Evolutionary conservation across 2,113 vertebrate genomes (phyloP), one percentile per base, ranked within the genome.

Genomic region (Puntigrus tetrazona): DNA sequence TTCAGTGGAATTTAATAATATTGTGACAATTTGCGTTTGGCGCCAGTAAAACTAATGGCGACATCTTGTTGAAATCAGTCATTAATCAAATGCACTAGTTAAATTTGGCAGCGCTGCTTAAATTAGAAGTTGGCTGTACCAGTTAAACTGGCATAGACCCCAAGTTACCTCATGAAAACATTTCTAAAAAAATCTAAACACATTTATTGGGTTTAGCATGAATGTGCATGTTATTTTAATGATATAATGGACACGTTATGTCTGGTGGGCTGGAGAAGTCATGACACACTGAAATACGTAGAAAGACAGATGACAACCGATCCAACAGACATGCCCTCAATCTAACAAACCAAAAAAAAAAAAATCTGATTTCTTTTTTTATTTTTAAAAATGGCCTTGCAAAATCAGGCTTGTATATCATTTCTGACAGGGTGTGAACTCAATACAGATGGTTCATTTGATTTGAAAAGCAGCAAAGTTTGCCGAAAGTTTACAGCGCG

Each of bases 291-390:
- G 16, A 78, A 78, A 59, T n/a, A 57, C 59, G 52, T 38, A 14
- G 11, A 78, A 50, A 78, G n/a, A 52, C 74, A 76, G 74, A 27
- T 76, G 74, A 0, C 25, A 75, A 75, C 45, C 4, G 50, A 78
- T 22, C 47, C 50, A 59, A 59, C 45, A 20, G 27, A 5, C 50
- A 20, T 38, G 29, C 5, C 14, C 74, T 55, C 27, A 55, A 59
- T 38, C 18, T n/a, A n/a, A n/a, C n/a, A n/a, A n/a, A n/a, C n/a
- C n/a, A n/a, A 78, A 78, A 78, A 22, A n/a, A 27, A 74, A 70
- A 74, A 7, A 25, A 3, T 75, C 3, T 22, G 3, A 55, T 29
- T 16, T 50, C 38, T 72, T 41, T 43, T 25, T 18, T 41, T 74
- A 43, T 29, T 63, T 25, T 65, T 31, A 27, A 31, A 65, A 27